phyloP scores from a whole-genome alignment of 2,113 vertebrate species.

The Ammodytes dubius region DNA sequence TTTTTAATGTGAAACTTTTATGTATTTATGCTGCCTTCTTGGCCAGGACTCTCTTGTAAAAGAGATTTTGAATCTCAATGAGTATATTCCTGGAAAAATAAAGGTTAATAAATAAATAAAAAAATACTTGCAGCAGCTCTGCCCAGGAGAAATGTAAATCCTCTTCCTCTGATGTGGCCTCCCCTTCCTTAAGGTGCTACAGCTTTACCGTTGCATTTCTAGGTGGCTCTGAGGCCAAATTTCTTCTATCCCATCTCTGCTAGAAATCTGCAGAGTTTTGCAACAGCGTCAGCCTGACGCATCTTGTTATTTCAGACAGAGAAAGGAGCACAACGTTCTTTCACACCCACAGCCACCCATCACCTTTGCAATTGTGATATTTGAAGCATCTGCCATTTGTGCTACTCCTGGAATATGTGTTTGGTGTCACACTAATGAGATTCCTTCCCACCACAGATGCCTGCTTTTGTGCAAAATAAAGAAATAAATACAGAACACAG shows the following conservation, averaged over 20 bases:
- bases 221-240: constrained; percentile 24
- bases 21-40: too few species aligned
- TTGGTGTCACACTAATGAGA: constrained; percentile 46
- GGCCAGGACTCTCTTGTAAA: too few species aligned
- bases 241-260: constrained; percentile 42
- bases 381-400: constrained; percentile 13
- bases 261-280: background rate
- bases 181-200: constrained; percentile 35
- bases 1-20: too few species aligned
- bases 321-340: constrained; percentile 13
- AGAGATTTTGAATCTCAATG: too few species aligned
- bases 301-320: constrained; percentile 60
- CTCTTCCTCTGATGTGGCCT: constrained; percentile 19
- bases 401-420: constrained; percentile 25
- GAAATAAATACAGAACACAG: constrained; percentile 21
- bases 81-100: too few species aligned
- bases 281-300: constrained; percentile 19
- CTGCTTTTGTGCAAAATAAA: background rate
- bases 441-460: background rate
- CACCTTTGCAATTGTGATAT: constrained; percentile 20
- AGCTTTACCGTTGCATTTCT: constrained; percentile 30
- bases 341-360: background rate
- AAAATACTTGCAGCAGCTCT: constrained; percentile 41
- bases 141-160: constrained; percentile 9
- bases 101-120: too few species aligned